Base-by-base conservation (phyloP, 2,113 vertebrate genomes). In the Pavo muticus region DNA sequence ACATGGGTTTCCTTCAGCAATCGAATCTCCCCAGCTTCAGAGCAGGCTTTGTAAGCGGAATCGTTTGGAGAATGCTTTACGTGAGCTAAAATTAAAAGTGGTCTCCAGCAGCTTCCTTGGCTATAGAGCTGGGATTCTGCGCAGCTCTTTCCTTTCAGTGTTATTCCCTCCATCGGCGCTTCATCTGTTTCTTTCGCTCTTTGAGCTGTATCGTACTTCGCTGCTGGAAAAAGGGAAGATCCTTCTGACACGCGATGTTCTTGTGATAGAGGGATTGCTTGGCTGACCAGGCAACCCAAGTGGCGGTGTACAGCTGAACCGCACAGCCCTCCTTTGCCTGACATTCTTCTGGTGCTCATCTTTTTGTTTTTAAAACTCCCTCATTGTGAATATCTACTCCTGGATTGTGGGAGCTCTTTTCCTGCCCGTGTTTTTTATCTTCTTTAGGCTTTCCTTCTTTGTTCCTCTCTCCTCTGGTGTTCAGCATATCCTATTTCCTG, bases 101-200 rank as follows among this genome's bases (percentile, higher is more conserved):
- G 27, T 68, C 30, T 87, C 50, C 47, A n/a, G 50, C 61, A 92
- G 24, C 45, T 59, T 37, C 54, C 32, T 87, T 50, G 73, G 0
- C 74, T 40, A 14, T 1, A 7, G 54, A 61, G 19, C 48, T 73
- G 42, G 75, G 68, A 37, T 54, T 77, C 50, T 77, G 47, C 59
- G 16, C 27, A 48, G 40, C 57, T 87, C 6, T 44, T 32, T 64
- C 24, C 56, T 93, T 77, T 60, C 7, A 40, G n/a, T 47, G 44
- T 12, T 14, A 16, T 37, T 78, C 25, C 24, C 15, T 60, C 45
- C 90, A 39, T 52, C 78, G 67, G 40, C 42, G 63, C 45, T 52
- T 88, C 5, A 4, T 0, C 1, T 1, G 2, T 54, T 88, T 48
- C 32, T 40, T 0, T 45, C 57, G 64, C 56, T 71, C n/a, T 70